Evolutionary conservation across 2,797 vertebrate genomes (phyloP).

Genomic region (Agapornis canus): DNA sequence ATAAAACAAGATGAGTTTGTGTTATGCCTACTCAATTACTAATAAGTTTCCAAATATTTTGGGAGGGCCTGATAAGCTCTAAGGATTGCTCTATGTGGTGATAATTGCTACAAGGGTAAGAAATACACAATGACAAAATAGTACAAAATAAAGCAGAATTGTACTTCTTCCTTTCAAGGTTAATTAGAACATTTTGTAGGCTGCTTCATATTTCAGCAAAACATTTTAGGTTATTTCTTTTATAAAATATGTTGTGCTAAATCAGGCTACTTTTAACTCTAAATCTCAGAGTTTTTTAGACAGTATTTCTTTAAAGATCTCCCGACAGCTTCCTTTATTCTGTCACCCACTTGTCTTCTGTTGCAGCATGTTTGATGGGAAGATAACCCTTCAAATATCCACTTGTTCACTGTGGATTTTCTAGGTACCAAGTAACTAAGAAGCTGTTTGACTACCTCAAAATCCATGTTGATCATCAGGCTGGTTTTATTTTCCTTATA

Average conservation of each 20-base stretch:
- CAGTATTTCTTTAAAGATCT: not conserved
- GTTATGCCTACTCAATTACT: not conserved
- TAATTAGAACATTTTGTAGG: not conserved
- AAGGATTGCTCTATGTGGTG: not conserved
- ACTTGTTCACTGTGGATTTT: not conserved
- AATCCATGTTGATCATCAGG: not conserved
- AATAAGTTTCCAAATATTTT: not conserved
- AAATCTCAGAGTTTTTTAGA: not conserved
- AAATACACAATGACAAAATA: not conserved
- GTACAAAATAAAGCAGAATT: not conserved
- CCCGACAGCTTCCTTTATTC: not conserved
- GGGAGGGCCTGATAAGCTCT: not conserved
- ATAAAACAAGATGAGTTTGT: not conserved
- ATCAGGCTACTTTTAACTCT: not conserved
- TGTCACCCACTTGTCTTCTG: not conserved
- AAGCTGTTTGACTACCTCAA: not conserved
- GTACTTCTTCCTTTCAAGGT: not conserved
- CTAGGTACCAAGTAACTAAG: not conserved
- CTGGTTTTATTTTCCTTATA: not conserved
- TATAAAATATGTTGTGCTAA: not conserved
- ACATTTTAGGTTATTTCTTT: not conserved
- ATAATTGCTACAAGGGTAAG: not conserved
- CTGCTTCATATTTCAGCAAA: not conserved
- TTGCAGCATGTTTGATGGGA: not conserved
- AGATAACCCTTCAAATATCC: not conserved